Base-by-base conservation (phyloP, 2,797 vertebrate genomes). In the Podarcis siculus region DNA sequence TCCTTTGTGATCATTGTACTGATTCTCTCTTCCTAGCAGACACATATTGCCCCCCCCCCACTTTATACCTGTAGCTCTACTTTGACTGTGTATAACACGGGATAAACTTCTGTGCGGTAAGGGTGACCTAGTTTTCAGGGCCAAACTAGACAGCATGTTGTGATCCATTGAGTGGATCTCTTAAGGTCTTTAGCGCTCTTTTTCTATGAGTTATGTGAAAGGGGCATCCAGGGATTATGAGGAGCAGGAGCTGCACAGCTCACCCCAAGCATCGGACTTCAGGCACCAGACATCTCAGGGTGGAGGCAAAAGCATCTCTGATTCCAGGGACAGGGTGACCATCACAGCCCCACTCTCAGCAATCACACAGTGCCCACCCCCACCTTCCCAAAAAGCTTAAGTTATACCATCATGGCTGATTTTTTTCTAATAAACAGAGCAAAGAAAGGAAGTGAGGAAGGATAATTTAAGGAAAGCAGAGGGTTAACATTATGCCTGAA, bases 1-100 rank as follows among this genome's bases (percentile, higher is more conserved):
- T 91, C 21, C 77, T 93, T 93, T 85, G 90, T 93, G 21, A 82
- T 81, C n/a, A 27, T n/a, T 72, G 55, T 92, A 9, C 8, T 86
- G 17, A 87, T 30, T 90, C 3, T 1, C n/a, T 5, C 15, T 37
- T 12, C 10, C 30, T 45, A 45, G 27, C 80, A 25, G 35, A 39
- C 49, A 72, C 78, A 39, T 49, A 67, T 86, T 86, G 42, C 89
- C 4, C 9, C 86, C 86, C 27, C 79, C 17, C 1, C 3, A 42
- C 67, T 17, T 82, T 88, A 12, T 87, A 10, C 82, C 75, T 80
- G 66, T 0, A 3, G 2, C 83, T 89, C 61, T 73, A 8, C 86
- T 89, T 89, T 69, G 66, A 76, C 17, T 75, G n/a, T n/a, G 71
- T 55, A 37, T 81, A 66, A 42, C 37, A 78, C 4, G n/a, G 67